Evolutionary conservation across 2,888 invertebrate species (phyloP).

Genomic region (Agapostemon virescens): DNA sequence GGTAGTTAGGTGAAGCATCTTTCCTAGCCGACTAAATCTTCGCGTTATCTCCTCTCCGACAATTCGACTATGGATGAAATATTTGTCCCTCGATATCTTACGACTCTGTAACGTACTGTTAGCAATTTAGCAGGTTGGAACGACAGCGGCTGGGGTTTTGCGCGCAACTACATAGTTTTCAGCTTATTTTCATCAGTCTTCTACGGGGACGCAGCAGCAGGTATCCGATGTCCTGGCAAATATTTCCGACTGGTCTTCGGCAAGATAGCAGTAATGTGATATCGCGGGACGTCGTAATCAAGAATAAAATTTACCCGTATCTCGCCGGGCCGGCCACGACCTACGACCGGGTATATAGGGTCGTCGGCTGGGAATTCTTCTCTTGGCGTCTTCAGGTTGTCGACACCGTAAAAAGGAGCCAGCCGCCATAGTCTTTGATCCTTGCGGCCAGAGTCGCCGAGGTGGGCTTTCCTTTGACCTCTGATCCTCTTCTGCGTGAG

Average conservation of each 20-base stretch:
- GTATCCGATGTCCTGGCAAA: slow-evolving; percentile 28
- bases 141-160: neutral
- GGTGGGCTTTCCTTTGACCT: slow-evolving; percentile 52
- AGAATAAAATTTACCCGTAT: slow-evolving; percentile 50
- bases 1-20: neutral
- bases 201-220: neutral
- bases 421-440: slow-evolving; percentile 58
- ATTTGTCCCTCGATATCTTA: neutral
- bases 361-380: slow-evolving; percentile 36
- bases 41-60: neutral
- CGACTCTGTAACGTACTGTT: neutral
- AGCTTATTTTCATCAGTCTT: slow-evolving; percentile 20
- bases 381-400: slow-evolving; percentile 26
- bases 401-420: slow-evolving; percentile 46
- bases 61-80: neutral
- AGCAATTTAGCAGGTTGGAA: neutral
- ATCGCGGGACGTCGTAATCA: slow-evolving; percentile 28
- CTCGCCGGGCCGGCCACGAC: slow-evolving; percentile 30
- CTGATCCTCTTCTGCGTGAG: slow-evolving; percentile 52
- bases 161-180: neutral
- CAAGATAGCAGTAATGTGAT: slow-evolving; percentile 15
- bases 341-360: slow-evolving; percentile 44
- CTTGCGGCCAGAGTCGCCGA: slow-evolving; percentile 46
- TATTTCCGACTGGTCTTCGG: slow-evolving; percentile 1
- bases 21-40: slow-evolving; percentile 16